These are phyloP conservation scores for Drosophila arizonae DNA, from an alignment of 1,140 invertebrate genomes.

Conservation along the genomic window DNA sequence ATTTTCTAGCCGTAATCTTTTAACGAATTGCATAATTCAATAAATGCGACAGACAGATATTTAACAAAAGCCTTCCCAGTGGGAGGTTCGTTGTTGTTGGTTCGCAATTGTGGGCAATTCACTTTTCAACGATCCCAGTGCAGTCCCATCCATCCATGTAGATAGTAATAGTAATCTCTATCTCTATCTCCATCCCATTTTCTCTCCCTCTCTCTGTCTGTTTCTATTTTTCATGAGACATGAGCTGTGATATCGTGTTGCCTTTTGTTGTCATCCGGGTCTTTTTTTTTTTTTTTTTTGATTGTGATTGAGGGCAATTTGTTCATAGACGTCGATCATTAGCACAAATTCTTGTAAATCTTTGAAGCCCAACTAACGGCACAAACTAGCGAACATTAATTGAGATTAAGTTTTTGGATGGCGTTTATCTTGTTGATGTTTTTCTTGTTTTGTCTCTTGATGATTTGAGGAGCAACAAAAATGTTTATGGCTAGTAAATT, in stretches of 20 bases:
- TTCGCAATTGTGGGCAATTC: slow-evolving; percentile 68
- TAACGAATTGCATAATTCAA: slow-evolving; percentile 78
- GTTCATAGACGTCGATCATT: slow-evolving; percentile 76
- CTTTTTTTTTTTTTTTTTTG: slow-evolving; percentile 17
- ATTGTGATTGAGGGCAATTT: slow-evolving; percentile 71
- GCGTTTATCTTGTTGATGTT: slow-evolving; percentile 42
- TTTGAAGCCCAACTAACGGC: slow-evolving; percentile 36
- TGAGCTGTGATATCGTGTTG: slow-evolving; percentile 41
- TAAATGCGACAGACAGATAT: slow-evolving; percentile 50
- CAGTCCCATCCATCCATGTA: slow-evolving; percentile 1
- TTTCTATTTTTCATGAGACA: slow-evolving; percentile 3
- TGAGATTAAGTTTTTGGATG: slow-evolving; percentile 24
- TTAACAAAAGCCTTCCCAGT: slow-evolving; percentile 16
- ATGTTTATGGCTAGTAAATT: slow-evolving; percentile 64
- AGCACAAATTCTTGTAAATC: slow-evolving; percentile 72
- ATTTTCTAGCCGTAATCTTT: slow-evolving; percentile 63
- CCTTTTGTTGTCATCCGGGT: slow-evolving; percentile 34
- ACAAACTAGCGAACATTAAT: not conserved
- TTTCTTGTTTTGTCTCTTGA: slow-evolving; percentile 12
- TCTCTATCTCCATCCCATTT: not conserved
- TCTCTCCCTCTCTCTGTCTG: not conserved
- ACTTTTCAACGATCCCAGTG: slow-evolving; percentile 41
- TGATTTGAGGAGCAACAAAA: slow-evolving; percentile 43
- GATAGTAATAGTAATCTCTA: slow-evolving; percentile 24
- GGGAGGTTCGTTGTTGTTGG: not conserved